Evolutionary conservation across 1,140 invertebrate species (phyloP), one percentile per base, ranked within the genome.

Genomic region (Arctopsyche grandis): DNA sequence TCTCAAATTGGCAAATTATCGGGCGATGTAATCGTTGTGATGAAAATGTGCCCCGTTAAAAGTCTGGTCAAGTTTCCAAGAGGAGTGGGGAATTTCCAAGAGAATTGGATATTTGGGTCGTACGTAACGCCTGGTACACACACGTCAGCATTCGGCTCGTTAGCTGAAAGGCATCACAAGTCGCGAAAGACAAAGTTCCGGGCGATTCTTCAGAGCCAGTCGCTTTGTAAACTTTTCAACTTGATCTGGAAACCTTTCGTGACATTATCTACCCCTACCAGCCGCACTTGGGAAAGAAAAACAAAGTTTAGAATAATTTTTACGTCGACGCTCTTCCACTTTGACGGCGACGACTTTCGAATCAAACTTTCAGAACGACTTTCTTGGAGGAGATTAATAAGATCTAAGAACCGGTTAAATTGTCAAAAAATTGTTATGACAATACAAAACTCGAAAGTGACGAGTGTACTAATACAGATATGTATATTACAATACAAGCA

Each of bases 91-190:
- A 29, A 22, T 16, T 9, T 22, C 58, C 10, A 52, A 12, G 48
- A n/a, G 48, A 12, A 52, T 52, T 22, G 26, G 9, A 66, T 22
- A 66, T 66, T 26, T 22, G 21, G 63, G 63, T 66, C 63, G 26
- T 66, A 22, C 24, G 26, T 66, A 21, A 66, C 24, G 10, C 63
- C 0, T 12, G 21, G 56, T 9, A 60, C 56, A 60, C 1, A 26
- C 24, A 63, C 58, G 26, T 66, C 63, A 66, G 63, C 63, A 66
- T 66, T 66, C 63, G 14, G 71, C 71, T 74, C 71, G 71, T 74
- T 74, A 74, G 44, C 24, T 22, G 63, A 66, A 24, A 22, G 22
- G 63, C 12, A 14, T 12, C 48, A 16, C 29, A 12, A 52, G 0
- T 19, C 71, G 24, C 46, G 19, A 74, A 38, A 74, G 71, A 74